phyloP scores from a whole-genome alignment of 2,113 vertebrate species.

The Spizaetus ornatus region DNA sequence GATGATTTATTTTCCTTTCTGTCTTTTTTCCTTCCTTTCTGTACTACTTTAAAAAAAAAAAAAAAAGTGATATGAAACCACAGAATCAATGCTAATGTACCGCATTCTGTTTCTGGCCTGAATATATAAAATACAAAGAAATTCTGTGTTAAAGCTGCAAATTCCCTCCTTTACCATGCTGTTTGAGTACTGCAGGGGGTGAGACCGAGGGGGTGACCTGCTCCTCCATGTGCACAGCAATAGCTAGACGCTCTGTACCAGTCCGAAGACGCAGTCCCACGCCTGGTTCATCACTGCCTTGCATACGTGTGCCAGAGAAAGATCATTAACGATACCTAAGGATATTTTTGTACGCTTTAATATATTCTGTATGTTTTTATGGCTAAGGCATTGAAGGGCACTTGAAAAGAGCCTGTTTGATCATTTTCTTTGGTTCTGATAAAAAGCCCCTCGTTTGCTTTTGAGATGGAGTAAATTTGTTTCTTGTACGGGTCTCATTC shows the following conservation, averaged over 20 bases:
- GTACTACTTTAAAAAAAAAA: not conserved
- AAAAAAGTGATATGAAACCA: not conserved
- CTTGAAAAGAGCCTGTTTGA: not conserved
- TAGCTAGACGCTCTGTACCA: not conserved
- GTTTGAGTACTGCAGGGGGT: not conserved
- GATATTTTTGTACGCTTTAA: not conserved
- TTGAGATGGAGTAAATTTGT: not conserved
- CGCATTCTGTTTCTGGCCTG: slow-evolving; percentile 43
- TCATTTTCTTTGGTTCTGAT: not conserved
- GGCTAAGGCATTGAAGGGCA: not conserved
- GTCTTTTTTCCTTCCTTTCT: slow-evolving; percentile 13
- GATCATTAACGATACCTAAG: not conserved
- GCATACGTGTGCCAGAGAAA: not conserved
- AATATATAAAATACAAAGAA: slow-evolving; percentile 47
- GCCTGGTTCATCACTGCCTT: not conserved
- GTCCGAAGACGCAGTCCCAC: not conserved
- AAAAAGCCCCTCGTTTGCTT: not conserved
- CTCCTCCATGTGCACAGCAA: not conserved
- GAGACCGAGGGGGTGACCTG: not conserved
- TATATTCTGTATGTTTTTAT: not conserved
- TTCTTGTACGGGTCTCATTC: not conserved
- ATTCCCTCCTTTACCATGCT: not conserved
- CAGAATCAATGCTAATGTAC: slow-evolving; percentile 34
- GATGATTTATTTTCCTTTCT: slow-evolving; percentile 40
- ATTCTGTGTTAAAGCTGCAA: slow-evolving; percentile 31